These are phyloP conservation scores for Amblyjoppa fuscipennis DNA, from an alignment of 2,888 invertebrate species.

Conservation along the genomic window DNA sequence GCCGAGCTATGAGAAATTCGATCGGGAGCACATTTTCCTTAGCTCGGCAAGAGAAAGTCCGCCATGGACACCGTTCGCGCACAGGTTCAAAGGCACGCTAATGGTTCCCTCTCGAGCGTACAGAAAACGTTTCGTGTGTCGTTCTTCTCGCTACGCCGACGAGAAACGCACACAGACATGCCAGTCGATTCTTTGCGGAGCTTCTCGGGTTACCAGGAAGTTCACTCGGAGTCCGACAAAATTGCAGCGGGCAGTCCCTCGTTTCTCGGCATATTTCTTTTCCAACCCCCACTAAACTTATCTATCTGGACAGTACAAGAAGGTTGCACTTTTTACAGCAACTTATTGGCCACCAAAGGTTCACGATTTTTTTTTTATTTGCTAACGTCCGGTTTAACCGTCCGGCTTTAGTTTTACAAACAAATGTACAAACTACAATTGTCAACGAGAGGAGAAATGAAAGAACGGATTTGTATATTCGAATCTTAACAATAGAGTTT, in stretches of 20 bases:
- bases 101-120: constrained; percentile 61
- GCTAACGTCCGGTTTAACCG: too few relatives aligned
- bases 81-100: constrained; percentile 68
- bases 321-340: too few relatives aligned
- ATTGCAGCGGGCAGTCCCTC: constrained; percentile 38
- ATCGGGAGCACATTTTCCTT: constrained; percentile 64
- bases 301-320: too few relatives aligned
- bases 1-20: constrained; percentile 53
- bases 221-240: constrained; percentile 56
- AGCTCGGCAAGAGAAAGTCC: constrained; percentile 59
- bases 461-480: too few relatives aligned
- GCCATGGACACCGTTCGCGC: constrained; percentile 63
- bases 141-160: constrained; percentile 18
- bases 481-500: too few relatives aligned
- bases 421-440: too few relatives aligned
- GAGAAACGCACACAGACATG: constrained; percentile 24
- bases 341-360: too few relatives aligned
- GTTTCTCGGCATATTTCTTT: constrained; percentile 2
- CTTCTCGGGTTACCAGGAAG: constrained; percentile 69
- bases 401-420: background rate
- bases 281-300: background rate
- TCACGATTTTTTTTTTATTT: too few relatives aligned
- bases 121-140: constrained; percentile 66
- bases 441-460: too few relatives aligned
- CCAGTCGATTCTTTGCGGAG: constrained; percentile 43